Evolutionary conservation across 2,888 invertebrate species (phyloP).

Genomic region (Marasmarcha lunaedactyla): DNA sequence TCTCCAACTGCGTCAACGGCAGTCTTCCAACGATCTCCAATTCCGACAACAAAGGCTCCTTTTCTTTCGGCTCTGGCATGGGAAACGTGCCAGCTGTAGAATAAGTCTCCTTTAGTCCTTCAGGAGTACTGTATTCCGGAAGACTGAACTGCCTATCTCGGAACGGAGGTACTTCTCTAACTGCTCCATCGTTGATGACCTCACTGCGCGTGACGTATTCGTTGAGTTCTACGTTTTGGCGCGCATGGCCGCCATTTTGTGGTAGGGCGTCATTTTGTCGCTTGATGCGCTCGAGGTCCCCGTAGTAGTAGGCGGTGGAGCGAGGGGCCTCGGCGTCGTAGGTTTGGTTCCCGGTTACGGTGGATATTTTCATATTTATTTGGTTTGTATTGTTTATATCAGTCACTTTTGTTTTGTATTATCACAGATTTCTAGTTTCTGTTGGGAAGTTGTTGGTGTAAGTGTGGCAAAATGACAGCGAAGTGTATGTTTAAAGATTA

Average conservation of each 20-base stretch:
- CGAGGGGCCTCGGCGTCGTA: slow-evolving; percentile 68
- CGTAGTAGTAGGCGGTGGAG: slow-evolving; percentile 71
- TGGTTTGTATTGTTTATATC: slow-evolving; percentile 10
- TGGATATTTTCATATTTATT: slow-evolving; percentile 21
- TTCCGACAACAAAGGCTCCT: slow-evolving; percentile 51
- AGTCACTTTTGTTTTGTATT: slow-evolving; percentile 2
- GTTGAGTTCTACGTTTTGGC: slow-evolving; percentile 58
- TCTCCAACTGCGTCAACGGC: slow-evolving; percentile 45
- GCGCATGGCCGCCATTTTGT: slow-evolving; percentile 13
- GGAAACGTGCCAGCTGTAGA: slow-evolving; percentile 62
- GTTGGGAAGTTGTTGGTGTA: too few species aligned
- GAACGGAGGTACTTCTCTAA: slow-evolving; percentile 42
- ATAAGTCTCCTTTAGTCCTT: slow-evolving; percentile 45
- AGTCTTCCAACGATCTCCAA: slow-evolving; percentile 47
- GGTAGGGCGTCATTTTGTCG: slow-evolving; percentile 29
- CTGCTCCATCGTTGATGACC: slow-evolving; percentile 41
- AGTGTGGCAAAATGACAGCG: too few species aligned
- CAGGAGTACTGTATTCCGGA: slow-evolving; percentile 42
- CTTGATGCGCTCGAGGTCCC: slow-evolving; percentile 67
- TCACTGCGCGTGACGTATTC: slow-evolving; percentile 47
- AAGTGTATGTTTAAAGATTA: too few species aligned
- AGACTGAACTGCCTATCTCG: slow-evolving; percentile 41
- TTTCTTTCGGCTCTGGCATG: slow-evolving; percentile 58
- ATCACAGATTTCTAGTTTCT: too few species aligned
- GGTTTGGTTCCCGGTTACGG: slow-evolving; percentile 39